Evolutionary conservation across 2,113 vertebrate species (phyloP), one percentile per base, ranked within the genome.

Genomic region (Corythornis vintsioides): DNA sequence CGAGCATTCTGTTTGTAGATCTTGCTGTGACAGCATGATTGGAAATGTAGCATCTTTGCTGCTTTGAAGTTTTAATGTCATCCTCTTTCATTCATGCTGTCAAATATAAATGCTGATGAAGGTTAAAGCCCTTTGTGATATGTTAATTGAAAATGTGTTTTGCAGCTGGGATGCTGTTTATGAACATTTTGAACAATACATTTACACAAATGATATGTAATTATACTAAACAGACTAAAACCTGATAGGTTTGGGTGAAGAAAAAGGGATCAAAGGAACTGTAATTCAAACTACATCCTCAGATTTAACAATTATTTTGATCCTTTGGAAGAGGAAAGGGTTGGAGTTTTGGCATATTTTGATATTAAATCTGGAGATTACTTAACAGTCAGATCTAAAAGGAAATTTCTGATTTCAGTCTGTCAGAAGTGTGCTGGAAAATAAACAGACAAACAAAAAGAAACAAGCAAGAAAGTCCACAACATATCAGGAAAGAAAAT

Each of bases 1-100:
- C 17, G 60, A 28, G 18, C 12, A 35, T 47, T 43, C 56, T 91
- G 47, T 89, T 89, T 94, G 79, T 77, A 84, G 50, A 83, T 92
- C 57, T 69, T 70, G 56, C 45, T 90, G n/a, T 87, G 88, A 91
- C 83, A 96, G 47, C 22, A 55, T 31, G 81, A 88, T 35, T 90
- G 38, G 75, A 93, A 94, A 93, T 67, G 28, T 78, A 64, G 90
- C 47, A 63, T 86, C 84, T 92, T 87, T 57, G 20, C 63, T 82
- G 17, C 84, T 96, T 96, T 94, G 90, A 96, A 94, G 79, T 94
- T 90, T 91, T 95, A 96, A 95, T 93, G 63, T 63, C 75, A 91
- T 90, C 31, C 20, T 89, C 25, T 86, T 92, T 94, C 56, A 84
- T 86, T 89, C 93, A 71, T 67, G 56, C n/a, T 29, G 85, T 95